A percentile compares a stretch with the other conserved stretches of the same genome.
phyloP scores from a whole-genome alignment of 2,797 vertebrate species.

The Paramormyrops hopkinsi region DNA sequence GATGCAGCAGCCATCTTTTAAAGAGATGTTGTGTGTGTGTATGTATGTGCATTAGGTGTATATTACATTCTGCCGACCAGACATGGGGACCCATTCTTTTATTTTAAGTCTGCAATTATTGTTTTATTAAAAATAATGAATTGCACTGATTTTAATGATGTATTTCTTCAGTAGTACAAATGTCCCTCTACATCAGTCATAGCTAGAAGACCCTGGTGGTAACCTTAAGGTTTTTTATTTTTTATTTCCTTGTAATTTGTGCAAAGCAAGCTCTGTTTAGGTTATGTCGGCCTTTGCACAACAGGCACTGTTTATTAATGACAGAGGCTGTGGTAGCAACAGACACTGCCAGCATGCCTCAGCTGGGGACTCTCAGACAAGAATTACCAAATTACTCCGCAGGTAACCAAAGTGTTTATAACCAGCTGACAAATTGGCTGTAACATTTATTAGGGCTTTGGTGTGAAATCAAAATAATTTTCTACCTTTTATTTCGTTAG shows the following conservation, averaged over 20 bases:
- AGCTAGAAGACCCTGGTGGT: background rate
- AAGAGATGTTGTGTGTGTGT: background rate
- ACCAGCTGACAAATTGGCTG: background rate
- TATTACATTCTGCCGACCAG: background rate
- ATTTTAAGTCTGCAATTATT: background rate
- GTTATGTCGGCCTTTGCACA: background rate
- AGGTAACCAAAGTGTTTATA: constrained; percentile 12
- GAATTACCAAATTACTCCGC: background rate
- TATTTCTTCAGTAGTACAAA: background rate
- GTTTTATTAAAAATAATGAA: background rate
- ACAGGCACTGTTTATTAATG: background rate
- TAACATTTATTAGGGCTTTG: background rate
- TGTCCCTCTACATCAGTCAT: background rate
- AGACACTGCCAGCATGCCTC: background rate
- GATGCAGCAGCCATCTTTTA: background rate
- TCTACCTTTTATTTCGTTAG: background rate
- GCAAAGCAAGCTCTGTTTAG: background rate
- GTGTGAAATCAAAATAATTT: background rate
- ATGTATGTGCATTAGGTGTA: background rate
- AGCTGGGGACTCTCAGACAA: background rate
- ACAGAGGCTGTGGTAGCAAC: background rate
- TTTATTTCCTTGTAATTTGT: background rate
- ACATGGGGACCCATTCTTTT: background rate
- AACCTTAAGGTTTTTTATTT: background rate
- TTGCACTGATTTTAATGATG: background rate